Conservation (phyloP, 2,797 vertebrate species). For the Brachyalestes nurse region DNA sequence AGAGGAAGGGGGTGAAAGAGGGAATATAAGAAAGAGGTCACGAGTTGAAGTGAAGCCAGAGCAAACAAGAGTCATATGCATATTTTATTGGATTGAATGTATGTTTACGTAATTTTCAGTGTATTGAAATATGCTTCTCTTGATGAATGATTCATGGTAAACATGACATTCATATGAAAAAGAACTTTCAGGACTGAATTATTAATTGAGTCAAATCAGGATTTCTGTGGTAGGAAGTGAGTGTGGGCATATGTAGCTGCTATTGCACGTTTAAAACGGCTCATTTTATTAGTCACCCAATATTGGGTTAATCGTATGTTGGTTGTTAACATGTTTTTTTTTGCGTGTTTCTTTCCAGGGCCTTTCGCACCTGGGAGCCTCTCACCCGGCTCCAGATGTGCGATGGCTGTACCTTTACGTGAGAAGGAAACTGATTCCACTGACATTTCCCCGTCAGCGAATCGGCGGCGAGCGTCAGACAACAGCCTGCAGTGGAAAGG, state of each 20-base stretch:
- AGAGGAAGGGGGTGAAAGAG: slow-evolving; percentile 15
- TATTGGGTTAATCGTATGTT: slow-evolving; percentile 23
- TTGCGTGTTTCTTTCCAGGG: slow-evolving; percentile 6
- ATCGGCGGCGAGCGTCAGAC: slow-evolving; percentile 52
- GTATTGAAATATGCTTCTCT: slow-evolving; percentile 22
- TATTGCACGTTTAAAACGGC: neutral
- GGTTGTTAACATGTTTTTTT: slow-evolving; percentile 15
- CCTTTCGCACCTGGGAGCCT: slow-evolving; percentile 29
- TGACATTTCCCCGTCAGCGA: slow-evolving; percentile 60
- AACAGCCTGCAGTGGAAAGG: slow-evolving; percentile 60
- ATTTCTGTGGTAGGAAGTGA: neutral
- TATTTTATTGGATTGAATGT: slow-evolving; percentile 22
- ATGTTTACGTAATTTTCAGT: slow-evolving; percentile 27
- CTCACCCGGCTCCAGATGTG: slow-evolving; percentile 30
- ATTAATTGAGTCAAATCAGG: slow-evolving; percentile 33
- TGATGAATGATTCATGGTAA: slow-evolving; percentile 30
- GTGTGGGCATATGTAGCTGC: neutral
- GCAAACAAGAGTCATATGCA: slow-evolving; percentile 11
- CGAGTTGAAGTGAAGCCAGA: slow-evolving; percentile 19
- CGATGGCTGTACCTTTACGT: slow-evolving; percentile 23
- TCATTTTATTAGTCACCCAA: slow-evolving; percentile 14
- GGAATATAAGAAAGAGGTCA: slow-evolving; percentile 24
- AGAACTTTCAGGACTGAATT: slow-evolving; percentile 38
- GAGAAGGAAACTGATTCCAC: slow-evolving; percentile 68
- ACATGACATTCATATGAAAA: slow-evolving; percentile 19